Evolutionary conservation across 1,140 invertebrate species (phyloP).

Genomic region (Dinothrombium tinctorium): DNA sequence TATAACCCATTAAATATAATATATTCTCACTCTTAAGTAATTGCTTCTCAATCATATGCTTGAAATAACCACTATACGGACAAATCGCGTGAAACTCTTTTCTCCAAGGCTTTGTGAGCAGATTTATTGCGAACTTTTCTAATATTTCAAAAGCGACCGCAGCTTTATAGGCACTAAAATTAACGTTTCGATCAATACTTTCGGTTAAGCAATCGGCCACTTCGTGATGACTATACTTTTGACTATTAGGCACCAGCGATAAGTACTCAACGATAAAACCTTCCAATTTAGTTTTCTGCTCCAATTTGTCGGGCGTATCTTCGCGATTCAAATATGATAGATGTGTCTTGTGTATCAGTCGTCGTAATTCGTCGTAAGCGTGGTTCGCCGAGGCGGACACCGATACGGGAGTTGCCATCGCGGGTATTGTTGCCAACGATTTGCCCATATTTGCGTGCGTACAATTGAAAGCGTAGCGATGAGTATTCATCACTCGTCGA

Average conservation of each 20-base stretch:
- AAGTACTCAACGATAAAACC: constrained; percentile 14
- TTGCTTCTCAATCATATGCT: constrained; percentile 55
- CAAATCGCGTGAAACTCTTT: constrained; percentile 36
- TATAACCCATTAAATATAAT: constrained; percentile 55
- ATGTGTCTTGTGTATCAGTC: constrained; percentile 13
- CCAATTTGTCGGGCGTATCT: constrained; percentile 13
- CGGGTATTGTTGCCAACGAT: too few relatives aligned
- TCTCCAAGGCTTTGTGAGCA: constrained; percentile 60
- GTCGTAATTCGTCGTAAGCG: too few relatives aligned
- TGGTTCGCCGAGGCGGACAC: too few relatives aligned
- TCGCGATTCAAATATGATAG: constrained; percentile 15
- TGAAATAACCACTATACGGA: constrained; percentile 56
- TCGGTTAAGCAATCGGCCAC: constrained; percentile 20
- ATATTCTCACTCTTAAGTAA: constrained; percentile 44
- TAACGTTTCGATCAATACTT: constrained; percentile 34
- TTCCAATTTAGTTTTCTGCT: constrained; percentile 13
- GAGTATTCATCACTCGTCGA: too few relatives aligned
- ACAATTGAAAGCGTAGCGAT: too few relatives aligned
- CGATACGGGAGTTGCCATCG: too few relatives aligned
- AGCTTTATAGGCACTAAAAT: constrained; percentile 53
- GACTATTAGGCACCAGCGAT: constrained; percentile 11
- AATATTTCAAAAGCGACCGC: constrained; percentile 55
- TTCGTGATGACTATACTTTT: constrained; percentile 14
- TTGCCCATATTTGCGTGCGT: too few relatives aligned
- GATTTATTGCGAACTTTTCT: constrained; percentile 55